phyloP scores from a whole-genome alignment of 1,140 invertebrate species.

The Diachasma alloeum region DNA sequence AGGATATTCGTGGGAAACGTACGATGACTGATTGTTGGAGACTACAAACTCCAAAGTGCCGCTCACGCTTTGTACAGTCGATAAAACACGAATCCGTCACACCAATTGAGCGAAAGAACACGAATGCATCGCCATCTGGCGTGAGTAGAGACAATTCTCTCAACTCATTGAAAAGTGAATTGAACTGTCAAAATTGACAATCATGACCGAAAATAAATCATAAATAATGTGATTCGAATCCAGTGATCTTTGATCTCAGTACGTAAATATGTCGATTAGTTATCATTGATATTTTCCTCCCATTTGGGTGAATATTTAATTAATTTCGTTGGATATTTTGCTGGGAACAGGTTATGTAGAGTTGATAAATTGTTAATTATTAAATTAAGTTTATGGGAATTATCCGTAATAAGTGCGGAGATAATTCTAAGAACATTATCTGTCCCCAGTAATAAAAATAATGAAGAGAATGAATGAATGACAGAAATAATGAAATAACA shows the following conservation, averaged over 20 bases:
- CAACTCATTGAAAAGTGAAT: not conserved
- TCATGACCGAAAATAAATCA: not conserved
- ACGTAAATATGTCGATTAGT: not conserved
- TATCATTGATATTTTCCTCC: not conserved
- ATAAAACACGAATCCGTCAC: not conserved
- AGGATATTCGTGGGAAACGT: not conserved
- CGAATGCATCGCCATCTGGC: not conserved
- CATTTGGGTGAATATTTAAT: not conserved
- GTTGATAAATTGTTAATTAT: not conserved
- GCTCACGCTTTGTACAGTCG: not conserved
- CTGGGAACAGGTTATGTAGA: not conserved
- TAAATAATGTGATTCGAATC: not conserved
- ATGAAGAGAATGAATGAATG: no score
- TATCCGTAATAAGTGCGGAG: not conserved
- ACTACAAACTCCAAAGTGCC: not conserved
- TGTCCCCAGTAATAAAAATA: no score
- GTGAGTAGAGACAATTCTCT: not conserved
- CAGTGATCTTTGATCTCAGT: not conserved
- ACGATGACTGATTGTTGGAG: not conserved
- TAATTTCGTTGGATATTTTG: not conserved
- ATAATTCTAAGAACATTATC: not conserved
- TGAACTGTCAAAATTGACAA: not conserved
- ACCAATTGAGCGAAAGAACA: not conserved
- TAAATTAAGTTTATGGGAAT: not conserved
- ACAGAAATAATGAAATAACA: not conserved